These are phyloP conservation scores for Pionites leucogaster DNA, from an alignment of 2,113 vertebrate genomes.

Conservation along the genomic window DNA sequence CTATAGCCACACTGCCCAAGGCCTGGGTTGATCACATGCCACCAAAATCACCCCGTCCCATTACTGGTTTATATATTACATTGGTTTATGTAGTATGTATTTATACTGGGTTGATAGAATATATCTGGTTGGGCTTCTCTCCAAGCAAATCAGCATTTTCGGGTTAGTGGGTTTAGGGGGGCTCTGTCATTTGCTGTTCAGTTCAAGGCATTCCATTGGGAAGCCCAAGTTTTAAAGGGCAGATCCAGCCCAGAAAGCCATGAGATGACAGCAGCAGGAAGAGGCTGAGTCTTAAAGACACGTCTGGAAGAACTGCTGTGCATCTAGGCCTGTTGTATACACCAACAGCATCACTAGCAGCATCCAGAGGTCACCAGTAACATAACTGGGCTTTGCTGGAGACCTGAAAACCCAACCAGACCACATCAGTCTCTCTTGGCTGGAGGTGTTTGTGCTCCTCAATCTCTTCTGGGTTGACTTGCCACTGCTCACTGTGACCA, in stretches of 20 bases:
- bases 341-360: not conserved
- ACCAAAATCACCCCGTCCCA: not conserved
- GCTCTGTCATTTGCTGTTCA: not conserved
- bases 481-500: not conserved
- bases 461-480: not conserved
- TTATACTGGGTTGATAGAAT: not conserved
- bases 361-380: not conserved
- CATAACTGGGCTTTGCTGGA: not conserved
- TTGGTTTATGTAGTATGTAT: not conserved
- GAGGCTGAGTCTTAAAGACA: not conserved
- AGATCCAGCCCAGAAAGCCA: not conserved
- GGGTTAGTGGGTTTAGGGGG: not conserved
- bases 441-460: not conserved
- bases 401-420: not conserved
- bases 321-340: not conserved
- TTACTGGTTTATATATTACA: not conserved
- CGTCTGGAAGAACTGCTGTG: not conserved
- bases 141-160: not conserved
- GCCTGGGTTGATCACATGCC: not conserved
- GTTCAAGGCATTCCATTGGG: not conserved
- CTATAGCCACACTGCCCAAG: rapidly evolving
- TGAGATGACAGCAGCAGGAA: not conserved
- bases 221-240: not conserved
- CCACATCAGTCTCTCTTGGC: not conserved
- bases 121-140: not conserved